These are phyloP conservation scores for Aradophagus sp. DNA, from an alignment of 1,140 invertebrate species.

Conservation along the genomic window DNA sequence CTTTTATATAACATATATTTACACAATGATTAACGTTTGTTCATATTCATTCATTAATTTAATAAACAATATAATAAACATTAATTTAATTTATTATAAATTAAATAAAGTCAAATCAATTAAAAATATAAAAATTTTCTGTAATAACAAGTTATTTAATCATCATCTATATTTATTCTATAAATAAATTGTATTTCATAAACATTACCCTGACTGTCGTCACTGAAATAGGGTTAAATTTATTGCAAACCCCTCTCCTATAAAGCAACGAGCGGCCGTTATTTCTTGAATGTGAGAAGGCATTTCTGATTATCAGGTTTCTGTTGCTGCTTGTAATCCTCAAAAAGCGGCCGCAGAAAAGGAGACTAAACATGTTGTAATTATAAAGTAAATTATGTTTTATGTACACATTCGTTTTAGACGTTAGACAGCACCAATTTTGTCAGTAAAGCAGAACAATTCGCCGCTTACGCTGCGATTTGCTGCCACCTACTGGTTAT, in stretches of 20 bases:
- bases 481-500: no score
- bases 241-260: not conserved
- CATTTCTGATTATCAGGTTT: conserved; percentile 19
- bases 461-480: no score
- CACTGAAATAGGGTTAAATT: conserved; percentile 36
- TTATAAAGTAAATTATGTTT: not conserved
- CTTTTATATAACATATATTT: not conserved
- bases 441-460: no score
- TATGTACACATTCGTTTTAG: conserved; percentile 1
- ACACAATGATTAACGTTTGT: no score
- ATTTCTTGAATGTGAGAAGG: conserved; percentile 19
- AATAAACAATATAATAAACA: no score
- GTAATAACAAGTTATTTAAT: conserved; percentile 31
- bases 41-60: not conserved
- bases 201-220: conserved; percentile 62
- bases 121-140: not conserved
- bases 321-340: conserved; percentile 14
- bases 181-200: conserved; percentile 20
- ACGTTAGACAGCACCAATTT: no score
- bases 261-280: conserved; percentile 11
- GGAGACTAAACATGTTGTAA: conserved; percentile 32
- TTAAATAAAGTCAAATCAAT: not conserved
- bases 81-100: not conserved
- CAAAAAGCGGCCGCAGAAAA: conserved; percentile 26
- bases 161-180: conserved; percentile 18